Evolutionary conservation across 1,140 invertebrate genomes (phyloP).

Genomic region (Diorhabda carinulata): DNA sequence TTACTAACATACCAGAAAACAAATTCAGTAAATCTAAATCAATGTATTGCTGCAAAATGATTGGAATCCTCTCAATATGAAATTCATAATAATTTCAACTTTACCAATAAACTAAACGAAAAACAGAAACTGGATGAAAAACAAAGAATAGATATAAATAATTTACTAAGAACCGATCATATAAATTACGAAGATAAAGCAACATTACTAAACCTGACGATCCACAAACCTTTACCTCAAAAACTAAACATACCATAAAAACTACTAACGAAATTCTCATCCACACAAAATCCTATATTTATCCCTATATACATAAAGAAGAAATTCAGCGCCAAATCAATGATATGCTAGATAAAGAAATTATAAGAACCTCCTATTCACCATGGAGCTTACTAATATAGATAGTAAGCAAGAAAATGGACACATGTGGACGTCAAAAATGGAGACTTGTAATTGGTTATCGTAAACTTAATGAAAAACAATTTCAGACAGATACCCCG

Average conservation of each 20-base stretch:
- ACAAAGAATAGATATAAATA: not conserved
- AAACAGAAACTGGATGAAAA: not conserved
- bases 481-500: slow-evolving; percentile 50
- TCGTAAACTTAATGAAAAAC: slow-evolving; percentile 47
- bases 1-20: not conserved
- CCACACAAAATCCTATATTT: not conserved
- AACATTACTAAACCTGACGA: too few species aligned
- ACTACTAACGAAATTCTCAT: not conserved
- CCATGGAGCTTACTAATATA: not conserved
- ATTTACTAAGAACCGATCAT: not conserved
- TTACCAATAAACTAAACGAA: too few species aligned
- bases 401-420: slow-evolving; percentile 7
- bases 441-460: slow-evolving; percentile 39
- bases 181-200: not conserved
- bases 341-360: not conserved
- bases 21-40: too few species aligned
- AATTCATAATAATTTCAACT: too few species aligned
- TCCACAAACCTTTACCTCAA: not conserved
- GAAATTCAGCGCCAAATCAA: slow-evolving; percentile 1
- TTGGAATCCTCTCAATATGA: too few species aligned
- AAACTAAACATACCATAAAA: not conserved
- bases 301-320: not conserved
- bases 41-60: too few species aligned
- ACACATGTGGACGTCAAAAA: slow-evolving; percentile 9
- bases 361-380: slow-evolving; percentile 1